phyloP scores from a whole-genome alignment of 2,888 invertebrate species.

The Drosophila mimetica region DNA sequence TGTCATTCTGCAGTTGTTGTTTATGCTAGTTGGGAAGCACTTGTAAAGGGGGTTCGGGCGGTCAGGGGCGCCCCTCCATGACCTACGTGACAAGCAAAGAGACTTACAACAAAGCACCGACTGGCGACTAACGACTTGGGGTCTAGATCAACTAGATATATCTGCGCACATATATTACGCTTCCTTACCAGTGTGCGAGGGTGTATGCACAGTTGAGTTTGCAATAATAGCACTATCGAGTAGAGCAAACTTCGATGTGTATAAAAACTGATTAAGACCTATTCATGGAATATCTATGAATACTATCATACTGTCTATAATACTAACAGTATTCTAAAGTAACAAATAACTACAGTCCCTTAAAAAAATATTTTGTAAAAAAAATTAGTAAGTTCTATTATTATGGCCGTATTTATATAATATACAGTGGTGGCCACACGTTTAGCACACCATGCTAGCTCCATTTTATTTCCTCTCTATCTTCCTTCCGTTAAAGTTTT shows the following conservation, averaged over 20 bases:
- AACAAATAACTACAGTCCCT: no score
- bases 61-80: conserved; percentile 45
- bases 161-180: conserved; percentile 18
- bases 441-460: no score
- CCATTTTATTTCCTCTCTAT: no score
- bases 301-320: no score
- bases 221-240: not conserved
- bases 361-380: no score
- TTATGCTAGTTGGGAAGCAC: conserved; percentile 61
- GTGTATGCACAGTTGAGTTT: conserved; percentile 4
- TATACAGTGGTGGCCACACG: no score
- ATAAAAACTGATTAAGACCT: no score
- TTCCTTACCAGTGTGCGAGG: not conserved
- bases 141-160: conserved; percentile 61
- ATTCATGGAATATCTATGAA: no score
- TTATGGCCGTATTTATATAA: no score
- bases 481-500: no score
- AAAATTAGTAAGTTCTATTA: no score
- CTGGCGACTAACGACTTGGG: conserved; percentile 49
- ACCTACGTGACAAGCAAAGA: conserved; percentile 67
- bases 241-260: not conserved
- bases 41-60: conserved; percentile 33
- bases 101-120: conserved; percentile 51
- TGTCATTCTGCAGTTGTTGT: conserved; percentile 50
- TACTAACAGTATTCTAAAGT: no score